phyloP scores from a whole-genome alignment of 2,888 invertebrate species.

The Teleiodes luculella region DNA sequence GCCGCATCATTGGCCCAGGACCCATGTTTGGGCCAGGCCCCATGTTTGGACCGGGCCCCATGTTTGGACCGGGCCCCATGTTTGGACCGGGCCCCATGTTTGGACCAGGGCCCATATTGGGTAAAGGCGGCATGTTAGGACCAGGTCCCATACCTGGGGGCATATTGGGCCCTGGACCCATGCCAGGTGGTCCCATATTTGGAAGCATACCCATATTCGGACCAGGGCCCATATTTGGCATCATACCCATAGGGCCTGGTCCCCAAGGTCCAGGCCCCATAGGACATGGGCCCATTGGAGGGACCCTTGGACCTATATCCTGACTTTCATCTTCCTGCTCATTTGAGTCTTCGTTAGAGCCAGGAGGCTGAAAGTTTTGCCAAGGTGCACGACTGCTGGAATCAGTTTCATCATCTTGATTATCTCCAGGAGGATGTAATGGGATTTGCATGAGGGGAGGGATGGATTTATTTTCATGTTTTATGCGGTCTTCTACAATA shows the following conservation, averaged over 20 bases:
- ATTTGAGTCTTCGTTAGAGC: constrained; percentile 42
- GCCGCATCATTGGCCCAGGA: constrained; percentile 20
- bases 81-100: constrained; percentile 26
- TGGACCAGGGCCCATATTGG: constrained; percentile 28
- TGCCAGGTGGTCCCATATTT: constrained; percentile 30
- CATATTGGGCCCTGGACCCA: constrained; percentile 32
- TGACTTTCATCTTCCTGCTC: constrained; percentile 29
- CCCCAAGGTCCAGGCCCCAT: constrained; percentile 26
- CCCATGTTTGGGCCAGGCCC: constrained; percentile 34
- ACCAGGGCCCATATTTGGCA: constrained; percentile 29
- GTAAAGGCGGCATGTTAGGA: constrained; percentile 9
- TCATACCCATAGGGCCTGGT: constrained; percentile 29
- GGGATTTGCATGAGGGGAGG: constrained; percentile 63
- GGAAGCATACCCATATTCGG: constrained; percentile 18
- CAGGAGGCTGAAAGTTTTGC: constrained; percentile 29
- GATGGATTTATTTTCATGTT: constrained; percentile 42
- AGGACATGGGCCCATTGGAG: constrained; percentile 23
- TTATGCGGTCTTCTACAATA: constrained; percentile 51
- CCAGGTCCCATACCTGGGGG: constrained; percentile 26
- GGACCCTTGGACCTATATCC: constrained; percentile 24
- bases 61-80: constrained; percentile 31
- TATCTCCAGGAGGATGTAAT: constrained; percentile 44
- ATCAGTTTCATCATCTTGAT: constrained; percentile 39
- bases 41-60: constrained; percentile 33
- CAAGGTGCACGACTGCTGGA: constrained; percentile 44